Percentiles rank a stretch among this genome's conserved stretches.
Conservation (phyloP, 2,113 vertebrate genomes). For the Pionites leucogaster region DNA sequence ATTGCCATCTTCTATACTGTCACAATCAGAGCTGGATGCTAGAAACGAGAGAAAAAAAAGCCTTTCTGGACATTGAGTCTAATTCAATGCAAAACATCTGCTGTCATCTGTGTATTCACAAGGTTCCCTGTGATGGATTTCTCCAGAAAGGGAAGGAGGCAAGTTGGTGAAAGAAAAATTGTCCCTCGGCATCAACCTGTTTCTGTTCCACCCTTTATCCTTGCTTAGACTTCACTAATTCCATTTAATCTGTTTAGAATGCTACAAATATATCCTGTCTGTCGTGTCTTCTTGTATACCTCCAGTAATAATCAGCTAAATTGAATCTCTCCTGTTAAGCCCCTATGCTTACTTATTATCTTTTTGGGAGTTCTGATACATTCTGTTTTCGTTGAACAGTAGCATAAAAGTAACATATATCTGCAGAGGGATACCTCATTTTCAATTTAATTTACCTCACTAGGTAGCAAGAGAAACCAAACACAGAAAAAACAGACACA, state of each 20-base stretch:
- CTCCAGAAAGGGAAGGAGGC: not conserved
- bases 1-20: not conserved
- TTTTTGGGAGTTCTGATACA: not conserved
- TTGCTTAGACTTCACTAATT: not conserved
- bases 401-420: not conserved
- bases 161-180: not conserved
- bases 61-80: not conserved
- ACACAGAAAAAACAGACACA: not conserved
- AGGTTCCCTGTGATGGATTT: not conserved
- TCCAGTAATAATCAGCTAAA: not conserved
- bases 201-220: not conserved
- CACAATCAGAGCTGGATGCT: not conserved
- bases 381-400: not conserved
- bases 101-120: not conserved
- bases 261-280: not conserved
- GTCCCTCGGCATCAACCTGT: not conserved
- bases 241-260: not conserved
- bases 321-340: not conserved
- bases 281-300: not conserved
- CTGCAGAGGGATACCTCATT: not conserved
- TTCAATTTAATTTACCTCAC: not conserved
- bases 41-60: not conserved
- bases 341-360: not conserved
- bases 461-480: not conserved
- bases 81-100: not conserved